Evolutionary conservation across 2,888 invertebrate species (phyloP).

Genomic region (Hermaeophaga mercurialis): DNA sequence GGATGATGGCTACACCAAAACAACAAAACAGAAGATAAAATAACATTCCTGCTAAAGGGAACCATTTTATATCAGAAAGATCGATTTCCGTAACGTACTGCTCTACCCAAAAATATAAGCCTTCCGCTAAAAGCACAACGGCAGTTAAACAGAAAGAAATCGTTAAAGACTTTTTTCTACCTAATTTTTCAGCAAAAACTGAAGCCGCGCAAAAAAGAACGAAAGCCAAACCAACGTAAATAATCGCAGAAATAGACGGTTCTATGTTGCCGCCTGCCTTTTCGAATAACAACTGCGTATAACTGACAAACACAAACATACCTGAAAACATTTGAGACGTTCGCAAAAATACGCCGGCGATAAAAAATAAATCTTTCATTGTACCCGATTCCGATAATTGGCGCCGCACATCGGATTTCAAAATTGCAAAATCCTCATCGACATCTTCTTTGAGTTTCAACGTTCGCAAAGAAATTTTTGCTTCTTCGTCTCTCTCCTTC

Average conservation of each 20-base stretch:
- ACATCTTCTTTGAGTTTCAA: constrained; percentile 42
- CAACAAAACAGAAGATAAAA: constrained; percentile 43
- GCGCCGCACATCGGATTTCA: constrained; percentile 44
- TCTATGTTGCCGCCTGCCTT: constrained; percentile 45
- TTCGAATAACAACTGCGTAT: constrained; percentile 49
- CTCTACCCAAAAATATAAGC: constrained; percentile 44
- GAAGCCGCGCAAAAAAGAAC: constrained; percentile 37
- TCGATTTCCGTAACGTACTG: constrained; percentile 38
- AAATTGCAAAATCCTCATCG: constrained; percentile 40
- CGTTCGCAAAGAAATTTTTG: constrained; percentile 39
- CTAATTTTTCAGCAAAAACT: constrained; percentile 41
- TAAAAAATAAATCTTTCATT: constrained; percentile 46
- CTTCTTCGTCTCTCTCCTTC: constrained; percentile 40
- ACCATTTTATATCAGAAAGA: constrained; percentile 42
- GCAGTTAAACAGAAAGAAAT: constrained; percentile 40
- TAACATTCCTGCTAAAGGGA: constrained; percentile 48
- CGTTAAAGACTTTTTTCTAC: constrained; percentile 41
- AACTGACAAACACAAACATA: constrained; percentile 43
- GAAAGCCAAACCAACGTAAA: constrained; percentile 35
- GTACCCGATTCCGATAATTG: constrained; percentile 49
- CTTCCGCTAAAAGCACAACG: constrained; percentile 25
- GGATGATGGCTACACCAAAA: constrained; percentile 47
- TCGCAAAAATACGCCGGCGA: constrained; percentile 45
- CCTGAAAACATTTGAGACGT: constrained; percentile 47
- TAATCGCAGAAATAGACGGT: constrained; percentile 32